Conservation (phyloP, 92 coral and sea anemone genomes). For the Zoanthus gigantus region DNA sequence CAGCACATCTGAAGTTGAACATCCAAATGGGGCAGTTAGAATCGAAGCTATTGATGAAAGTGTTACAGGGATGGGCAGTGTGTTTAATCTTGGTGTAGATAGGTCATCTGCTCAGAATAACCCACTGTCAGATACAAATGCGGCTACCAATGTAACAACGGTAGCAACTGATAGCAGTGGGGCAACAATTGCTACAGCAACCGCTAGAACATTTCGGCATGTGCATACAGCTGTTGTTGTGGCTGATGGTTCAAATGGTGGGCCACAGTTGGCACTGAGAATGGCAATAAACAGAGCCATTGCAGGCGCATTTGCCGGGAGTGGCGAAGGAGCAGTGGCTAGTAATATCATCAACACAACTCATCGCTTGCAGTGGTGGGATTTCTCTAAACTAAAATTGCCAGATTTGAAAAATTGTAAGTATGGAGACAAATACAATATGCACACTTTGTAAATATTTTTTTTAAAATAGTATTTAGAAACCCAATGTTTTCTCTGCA, state of each 20-base stretch:
- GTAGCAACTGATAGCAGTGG: constrained; percentile 74
- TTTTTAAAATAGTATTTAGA: too few relatives aligned
- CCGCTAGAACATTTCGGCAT: constrained; percentile 88
- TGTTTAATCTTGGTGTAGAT: constrained; percentile 68
- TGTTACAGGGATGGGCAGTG: constrained; percentile 35
- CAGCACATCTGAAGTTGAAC: background rate
- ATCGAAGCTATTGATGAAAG: constrained; percentile 32
- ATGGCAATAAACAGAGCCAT: constrained; percentile 89
- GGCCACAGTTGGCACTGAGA: constrained; percentile 88
- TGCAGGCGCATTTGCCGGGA: constrained; percentile 93
- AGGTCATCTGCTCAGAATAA: constrained; percentile 54
- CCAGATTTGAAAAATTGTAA: constrained; percentile 80
- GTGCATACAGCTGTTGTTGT: constrained; percentile 88
- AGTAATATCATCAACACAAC: constrained; percentile 91
- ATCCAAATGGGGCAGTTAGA: constrained; percentile 20
- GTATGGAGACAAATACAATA: constrained; percentile 10
- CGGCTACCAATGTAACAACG: constrained; percentile 73
- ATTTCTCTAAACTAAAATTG: constrained; percentile 70
- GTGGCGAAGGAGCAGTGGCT: constrained; percentile 94
- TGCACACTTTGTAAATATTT: too few relatives aligned
- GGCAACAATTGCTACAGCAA: constrained; percentile 91
- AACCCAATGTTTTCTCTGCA: too few relatives aligned
- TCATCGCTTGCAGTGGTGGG: constrained; percentile 96
- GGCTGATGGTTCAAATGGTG: constrained; percentile 79
- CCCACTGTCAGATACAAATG: constrained; percentile 66